Conservation (phyloP, 2,113 vertebrate genomes). For the Suncus etruscus region DNA sequence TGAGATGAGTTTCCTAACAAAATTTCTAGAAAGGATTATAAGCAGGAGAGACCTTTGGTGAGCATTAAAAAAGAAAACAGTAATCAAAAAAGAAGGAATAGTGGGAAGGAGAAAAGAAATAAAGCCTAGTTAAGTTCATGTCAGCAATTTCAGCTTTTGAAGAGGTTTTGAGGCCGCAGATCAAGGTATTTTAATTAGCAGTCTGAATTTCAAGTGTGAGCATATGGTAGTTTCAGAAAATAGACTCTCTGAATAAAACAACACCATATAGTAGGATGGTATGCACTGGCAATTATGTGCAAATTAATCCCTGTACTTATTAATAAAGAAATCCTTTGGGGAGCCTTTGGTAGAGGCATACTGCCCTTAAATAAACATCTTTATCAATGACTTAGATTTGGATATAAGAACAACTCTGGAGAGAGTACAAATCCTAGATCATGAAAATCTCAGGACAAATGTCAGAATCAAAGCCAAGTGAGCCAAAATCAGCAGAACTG, state of each 20-base stretch:
- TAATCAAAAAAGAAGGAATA: too few relatives aligned
- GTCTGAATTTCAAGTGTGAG: constrained; percentile 23
- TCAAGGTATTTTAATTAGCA: not conserved
- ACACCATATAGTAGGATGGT: not conserved
- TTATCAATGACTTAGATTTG: constrained; percentile 62
- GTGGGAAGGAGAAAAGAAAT: not conserved
- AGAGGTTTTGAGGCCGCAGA: not conserved
- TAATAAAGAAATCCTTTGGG: not conserved
- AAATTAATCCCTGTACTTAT: constrained; percentile 43
- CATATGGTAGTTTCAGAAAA: constrained; percentile 37
- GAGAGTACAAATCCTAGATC: constrained; percentile 49
- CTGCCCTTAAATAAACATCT: not conserved
- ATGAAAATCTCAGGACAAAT: constrained; percentile 51
- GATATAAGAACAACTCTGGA: constrained; percentile 50
- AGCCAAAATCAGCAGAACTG: constrained; percentile 59
- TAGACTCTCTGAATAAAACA: not conserved
- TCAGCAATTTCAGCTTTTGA: not conserved
- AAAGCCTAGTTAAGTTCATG: not conserved
- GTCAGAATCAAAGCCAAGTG: constrained; percentile 54
- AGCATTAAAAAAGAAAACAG: not conserved
- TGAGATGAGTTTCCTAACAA: constrained; percentile 23
- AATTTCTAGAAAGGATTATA: constrained; percentile 3
- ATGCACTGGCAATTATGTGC: not conserved
- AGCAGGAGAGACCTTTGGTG: not conserved
- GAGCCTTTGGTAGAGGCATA: not conserved